Percentiles rank a stretch among this genome's conserved stretches.
phyloP scores from a whole-genome alignment of 2,797 vertebrate genomes.

The Sebastes hubbsi region DNA sequence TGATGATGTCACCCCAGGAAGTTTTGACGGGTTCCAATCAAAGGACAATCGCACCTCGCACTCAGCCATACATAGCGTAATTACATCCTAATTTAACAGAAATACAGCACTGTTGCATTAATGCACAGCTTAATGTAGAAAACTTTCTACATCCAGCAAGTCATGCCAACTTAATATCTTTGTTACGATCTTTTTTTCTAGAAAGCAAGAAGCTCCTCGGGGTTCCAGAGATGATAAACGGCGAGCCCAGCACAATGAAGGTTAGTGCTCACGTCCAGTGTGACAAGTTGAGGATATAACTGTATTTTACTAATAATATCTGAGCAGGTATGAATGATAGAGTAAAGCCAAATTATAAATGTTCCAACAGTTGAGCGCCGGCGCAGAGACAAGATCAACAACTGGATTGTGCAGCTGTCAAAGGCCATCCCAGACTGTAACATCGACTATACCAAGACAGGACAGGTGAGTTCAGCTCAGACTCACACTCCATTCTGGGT shows the following conservation, averaged over 20 bases:
- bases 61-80: slow-evolving; percentile 92
- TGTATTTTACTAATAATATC: not conserved
- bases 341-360: not conserved
- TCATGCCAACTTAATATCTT: not conserved
- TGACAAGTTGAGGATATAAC: too few species aligned
- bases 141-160: too few species aligned
- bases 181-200: not conserved
- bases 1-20: slow-evolving; percentile 98
- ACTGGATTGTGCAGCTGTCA: slow-evolving; percentile 96
- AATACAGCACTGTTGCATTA: not conserved
- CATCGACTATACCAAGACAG: slow-evolving; percentile 92
- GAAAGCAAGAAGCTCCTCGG: slow-evolving; percentile 76
- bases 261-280: slow-evolving; percentile 9
- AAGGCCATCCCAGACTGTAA: slow-evolving; percentile 95
- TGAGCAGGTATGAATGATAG: not conserved
- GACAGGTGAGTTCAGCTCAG: slow-evolving; percentile 82
- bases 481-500: not conserved
- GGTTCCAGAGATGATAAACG: slow-evolving; percentile 73
- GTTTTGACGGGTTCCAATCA: slow-evolving; percentile 89
- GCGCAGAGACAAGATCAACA: slow-evolving; percentile 95
- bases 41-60: slow-evolving; percentile 90
- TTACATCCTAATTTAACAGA: not conserved
- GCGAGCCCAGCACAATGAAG: slow-evolving; percentile 77
- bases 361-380: slow-evolving; percentile 88
- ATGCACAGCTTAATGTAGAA: not conserved